Evolutionary conservation across 2,113 vertebrate species (phyloP).

Genomic region (Antigone vipio): DNA sequence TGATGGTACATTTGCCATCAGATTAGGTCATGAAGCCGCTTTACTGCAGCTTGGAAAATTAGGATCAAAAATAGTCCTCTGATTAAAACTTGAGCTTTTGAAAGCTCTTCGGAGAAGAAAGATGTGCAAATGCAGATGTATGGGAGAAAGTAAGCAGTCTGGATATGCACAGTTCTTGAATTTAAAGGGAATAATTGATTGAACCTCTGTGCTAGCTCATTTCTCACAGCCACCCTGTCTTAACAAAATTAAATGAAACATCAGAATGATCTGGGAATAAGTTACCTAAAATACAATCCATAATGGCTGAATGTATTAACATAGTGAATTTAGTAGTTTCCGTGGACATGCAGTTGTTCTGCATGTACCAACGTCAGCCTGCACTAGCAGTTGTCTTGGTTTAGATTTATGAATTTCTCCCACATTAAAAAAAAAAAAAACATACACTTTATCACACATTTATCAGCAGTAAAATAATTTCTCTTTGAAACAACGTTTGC

Average conservation of each 20-base stretch:
- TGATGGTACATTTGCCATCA: not conserved
- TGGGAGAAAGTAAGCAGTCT: constrained; percentile 30
- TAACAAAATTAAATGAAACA: constrained; percentile 5
- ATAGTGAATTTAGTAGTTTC: not conserved
- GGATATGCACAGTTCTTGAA: not conserved
- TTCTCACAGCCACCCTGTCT: not conserved
- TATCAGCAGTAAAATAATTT: not conserved
- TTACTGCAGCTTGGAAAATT: constrained; percentile 36
- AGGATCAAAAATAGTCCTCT: constrained; percentile 48
- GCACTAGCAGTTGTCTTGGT: not conserved
- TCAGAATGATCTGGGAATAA: not conserved
- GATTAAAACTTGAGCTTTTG: constrained; percentile 53
- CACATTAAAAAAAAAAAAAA: not conserved
- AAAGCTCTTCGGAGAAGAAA: constrained; percentile 48
- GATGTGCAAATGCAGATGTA: constrained; percentile 27
- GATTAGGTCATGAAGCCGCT: constrained; percentile 40
- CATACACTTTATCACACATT: not conserved
- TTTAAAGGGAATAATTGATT: constrained; percentile 24
- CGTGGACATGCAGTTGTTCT: not conserved
- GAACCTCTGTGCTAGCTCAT: not conserved
- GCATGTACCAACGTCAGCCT: not conserved
- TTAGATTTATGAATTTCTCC: not conserved
- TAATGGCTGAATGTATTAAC: not conserved
- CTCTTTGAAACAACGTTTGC: not conserved
- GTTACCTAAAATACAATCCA: not conserved